phyloP scores from a whole-genome alignment of 2,113 vertebrate genomes.

The Nycticryphes semicollaris region DNA sequence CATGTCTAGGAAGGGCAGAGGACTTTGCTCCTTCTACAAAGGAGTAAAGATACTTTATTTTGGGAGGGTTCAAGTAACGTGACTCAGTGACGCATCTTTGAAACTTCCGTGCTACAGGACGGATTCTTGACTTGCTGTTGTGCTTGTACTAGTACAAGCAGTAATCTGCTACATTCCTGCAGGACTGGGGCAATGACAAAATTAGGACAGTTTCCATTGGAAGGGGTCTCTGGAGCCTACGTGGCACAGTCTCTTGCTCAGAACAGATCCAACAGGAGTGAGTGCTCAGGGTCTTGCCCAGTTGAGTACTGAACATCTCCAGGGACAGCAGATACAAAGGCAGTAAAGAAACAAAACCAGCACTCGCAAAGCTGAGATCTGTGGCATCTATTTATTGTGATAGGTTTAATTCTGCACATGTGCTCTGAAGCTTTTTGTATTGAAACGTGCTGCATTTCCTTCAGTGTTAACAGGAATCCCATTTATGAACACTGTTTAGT shows the following conservation, averaged over 20 bases:
- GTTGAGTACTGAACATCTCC: neutral
- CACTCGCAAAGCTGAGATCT: neutral
- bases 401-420: neutral
- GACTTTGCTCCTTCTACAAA: neutral
- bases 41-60: neutral
- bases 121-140: neutral
- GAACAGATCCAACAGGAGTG: neutral
- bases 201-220: neutral
- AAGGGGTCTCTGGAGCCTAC: neutral
- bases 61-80: neutral
- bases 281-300: neutral
- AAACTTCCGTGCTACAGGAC: fast-evolving
- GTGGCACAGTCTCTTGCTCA: neutral
- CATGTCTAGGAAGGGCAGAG: neutral
- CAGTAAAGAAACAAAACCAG: neutral
- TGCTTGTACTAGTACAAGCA: neutral
- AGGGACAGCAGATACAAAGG: neutral
- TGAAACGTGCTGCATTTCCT: neutral
- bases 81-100: neutral
- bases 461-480: neutral
- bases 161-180: neutral
- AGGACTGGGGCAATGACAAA: neutral
- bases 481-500: neutral
- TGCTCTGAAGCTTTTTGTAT: neutral
- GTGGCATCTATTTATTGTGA: neutral